Evolutionary conservation across 2,888 invertebrate species (phyloP).

Genomic region (Aphodius granarius): DNA sequence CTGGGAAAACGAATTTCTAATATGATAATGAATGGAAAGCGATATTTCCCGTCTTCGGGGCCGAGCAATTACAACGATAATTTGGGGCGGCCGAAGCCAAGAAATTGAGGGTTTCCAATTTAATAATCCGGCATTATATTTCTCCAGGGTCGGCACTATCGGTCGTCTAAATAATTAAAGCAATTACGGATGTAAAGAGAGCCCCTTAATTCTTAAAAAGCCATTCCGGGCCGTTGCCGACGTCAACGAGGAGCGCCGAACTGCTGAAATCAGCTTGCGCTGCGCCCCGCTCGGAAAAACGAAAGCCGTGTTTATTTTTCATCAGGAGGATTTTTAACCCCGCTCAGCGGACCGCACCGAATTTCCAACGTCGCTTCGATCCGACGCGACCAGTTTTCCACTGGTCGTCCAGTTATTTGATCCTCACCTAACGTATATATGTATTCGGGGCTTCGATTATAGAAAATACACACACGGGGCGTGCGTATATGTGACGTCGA

Average conservation of each 20-base stretch:
- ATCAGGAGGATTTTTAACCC: conserved; percentile 53
- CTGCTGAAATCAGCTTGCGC: conserved; percentile 45
- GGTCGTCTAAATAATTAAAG: conserved; percentile 41
- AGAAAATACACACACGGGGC: conserved; percentile 49
- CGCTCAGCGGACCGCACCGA: conserved; percentile 40
- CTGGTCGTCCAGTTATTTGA: conserved; percentile 45
- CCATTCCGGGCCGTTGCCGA: conserved; percentile 44
- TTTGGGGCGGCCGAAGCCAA: neutral
- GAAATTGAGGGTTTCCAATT: conserved; percentile 16
- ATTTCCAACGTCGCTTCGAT: conserved; percentile 22
- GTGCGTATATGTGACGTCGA: neutral
- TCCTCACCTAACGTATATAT: conserved; percentile 50
- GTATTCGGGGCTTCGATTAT: conserved; percentile 52
- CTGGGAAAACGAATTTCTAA: neutral
- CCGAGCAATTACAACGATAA: neutral
- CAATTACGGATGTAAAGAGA: conserved; percentile 44
- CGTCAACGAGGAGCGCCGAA: conserved; percentile 44
- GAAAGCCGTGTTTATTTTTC: conserved; percentile 54
- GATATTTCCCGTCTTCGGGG: neutral
- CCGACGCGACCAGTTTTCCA: conserved; percentile 16
- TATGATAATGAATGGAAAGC: neutral
- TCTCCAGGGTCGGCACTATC: conserved; percentile 14
- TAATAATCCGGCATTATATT: conserved; percentile 30
- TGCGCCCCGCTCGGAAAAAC: conserved; percentile 37
- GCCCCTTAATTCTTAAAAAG: conserved; percentile 44